A percentile compares a stretch with the other conserved stretches of the same genome.
Conservation (phyloP, 2,888 invertebrate species). For the Mythimna vitellina region DNA sequence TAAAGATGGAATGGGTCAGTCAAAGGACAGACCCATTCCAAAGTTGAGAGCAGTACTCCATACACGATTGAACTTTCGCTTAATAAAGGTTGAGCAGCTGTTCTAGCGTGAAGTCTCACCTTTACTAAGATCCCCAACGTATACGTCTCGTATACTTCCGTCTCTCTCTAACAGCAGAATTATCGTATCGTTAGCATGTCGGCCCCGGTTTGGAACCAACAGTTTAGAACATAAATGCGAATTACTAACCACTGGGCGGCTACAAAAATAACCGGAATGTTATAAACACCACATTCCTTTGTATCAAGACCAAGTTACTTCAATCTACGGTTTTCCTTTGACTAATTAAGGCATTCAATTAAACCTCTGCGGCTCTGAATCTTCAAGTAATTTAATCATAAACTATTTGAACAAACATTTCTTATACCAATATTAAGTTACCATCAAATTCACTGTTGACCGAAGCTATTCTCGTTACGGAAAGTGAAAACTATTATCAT, state of each 20-base stretch:
- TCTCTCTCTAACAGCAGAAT: too few species aligned
- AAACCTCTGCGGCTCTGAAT: slow-evolving; percentile 63
- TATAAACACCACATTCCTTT: slow-evolving; percentile 47
- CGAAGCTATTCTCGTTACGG: slow-evolving; percentile 44
- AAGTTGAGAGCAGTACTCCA: too few species aligned
- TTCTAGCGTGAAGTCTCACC: too few species aligned
- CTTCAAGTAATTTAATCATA: slow-evolving; percentile 65
- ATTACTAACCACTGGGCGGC: slow-evolving; percentile 19
- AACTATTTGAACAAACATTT: slow-evolving; percentile 61
- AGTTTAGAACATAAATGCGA: slow-evolving; percentile 35
- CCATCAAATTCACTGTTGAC: slow-evolving; percentile 43
- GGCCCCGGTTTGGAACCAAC: background rate
- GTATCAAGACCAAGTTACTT: slow-evolving; percentile 51
- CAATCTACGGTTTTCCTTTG: slow-evolving; percentile 71
- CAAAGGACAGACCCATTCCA: too few species aligned
- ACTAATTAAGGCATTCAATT: slow-evolving; percentile 72
- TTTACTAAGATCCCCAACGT: too few species aligned
- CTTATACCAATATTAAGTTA: slow-evolving; percentile 45
- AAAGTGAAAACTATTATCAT: slow-evolving; percentile 50
- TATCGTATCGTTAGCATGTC: too few species aligned
- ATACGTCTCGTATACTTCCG: too few species aligned
- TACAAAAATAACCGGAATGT: slow-evolving; percentile 37
- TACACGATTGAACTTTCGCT: too few species aligned
- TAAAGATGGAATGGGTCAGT: too few species aligned
- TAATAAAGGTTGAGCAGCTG: too few species aligned